Conservation (phyloP, 2,888 invertebrate genomes). For the Brachyptera risi region DNA sequence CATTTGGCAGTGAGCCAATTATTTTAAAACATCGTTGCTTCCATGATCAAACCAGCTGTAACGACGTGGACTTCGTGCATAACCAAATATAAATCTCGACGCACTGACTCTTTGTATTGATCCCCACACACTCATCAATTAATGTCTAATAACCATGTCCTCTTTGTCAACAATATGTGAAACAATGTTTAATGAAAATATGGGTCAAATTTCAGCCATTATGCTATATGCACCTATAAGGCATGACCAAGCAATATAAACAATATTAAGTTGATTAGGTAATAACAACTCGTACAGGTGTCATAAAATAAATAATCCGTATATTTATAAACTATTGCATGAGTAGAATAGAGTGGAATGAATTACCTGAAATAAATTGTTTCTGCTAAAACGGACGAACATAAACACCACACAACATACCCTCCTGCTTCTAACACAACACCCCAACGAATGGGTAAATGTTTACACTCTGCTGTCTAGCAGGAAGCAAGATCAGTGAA, state of each 20-base stretch:
- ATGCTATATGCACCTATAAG: constrained; percentile 28
- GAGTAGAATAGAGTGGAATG: not conserved
- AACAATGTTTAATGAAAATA: constrained; percentile 35
- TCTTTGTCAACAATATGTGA: not conserved
- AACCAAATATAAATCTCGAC: not conserved
- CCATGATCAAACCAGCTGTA: constrained; percentile 6
- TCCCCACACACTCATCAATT: no score
- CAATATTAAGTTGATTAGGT: not conserved
- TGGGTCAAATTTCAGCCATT: constrained; percentile 51
- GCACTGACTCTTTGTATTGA: not conserved
- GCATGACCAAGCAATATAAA: constrained; percentile 19
- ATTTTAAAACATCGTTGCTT: not conserved
- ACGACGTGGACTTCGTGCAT: not conserved
- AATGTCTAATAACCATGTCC: no score
- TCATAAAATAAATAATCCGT: no score
- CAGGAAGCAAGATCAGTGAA: not conserved
- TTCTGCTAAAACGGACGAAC: constrained; percentile 3
- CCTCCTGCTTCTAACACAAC: constrained; percentile 8
- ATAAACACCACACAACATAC: constrained; percentile 12
- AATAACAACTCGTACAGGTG: no score
- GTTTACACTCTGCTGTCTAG: constrained; percentile 15
- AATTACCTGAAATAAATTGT: constrained; percentile 13
- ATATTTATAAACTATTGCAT: no score
- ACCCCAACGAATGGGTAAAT: constrained; percentile 18
- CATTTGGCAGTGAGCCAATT: not conserved